Evolutionary conservation across 2,888 invertebrate species (phyloP).

Genomic region (Mycalesis mineus): DNA sequence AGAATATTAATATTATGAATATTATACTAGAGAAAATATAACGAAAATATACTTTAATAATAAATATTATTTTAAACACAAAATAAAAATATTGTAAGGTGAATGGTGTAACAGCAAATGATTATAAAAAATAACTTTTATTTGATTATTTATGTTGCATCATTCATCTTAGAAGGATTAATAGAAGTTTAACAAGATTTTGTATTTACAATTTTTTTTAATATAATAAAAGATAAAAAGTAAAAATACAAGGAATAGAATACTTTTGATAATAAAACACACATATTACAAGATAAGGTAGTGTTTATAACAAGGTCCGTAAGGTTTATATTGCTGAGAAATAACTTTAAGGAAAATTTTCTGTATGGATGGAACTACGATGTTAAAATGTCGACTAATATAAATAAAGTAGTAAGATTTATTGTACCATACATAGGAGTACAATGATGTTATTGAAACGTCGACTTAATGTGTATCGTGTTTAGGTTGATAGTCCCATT

Average conservation of each 20-base stretch:
- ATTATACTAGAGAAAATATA: no score
- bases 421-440: no score
- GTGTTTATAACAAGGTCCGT: background rate
- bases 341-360: no score
- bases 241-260: background rate
- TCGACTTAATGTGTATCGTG: no score
- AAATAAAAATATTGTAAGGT: background rate
- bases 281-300: background rate
- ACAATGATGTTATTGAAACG: no score
- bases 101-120: background rate
- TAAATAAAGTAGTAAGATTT: no score
- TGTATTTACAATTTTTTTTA: background rate
- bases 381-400: no score
- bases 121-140: background rate
- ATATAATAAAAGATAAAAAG: background rate
- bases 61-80: background rate
- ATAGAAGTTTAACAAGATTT: background rate
- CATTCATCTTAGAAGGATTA: background rate
- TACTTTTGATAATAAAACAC: background rate
- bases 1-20: conserved; percentile 22
- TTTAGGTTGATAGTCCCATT: no score
- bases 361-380: background rate
- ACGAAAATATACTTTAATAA: no score
- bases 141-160: background rate
- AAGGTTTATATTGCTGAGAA: background rate